Evolutionary conservation across 2,888 invertebrate genomes (phyloP).

Genomic region (Chrysolina haemoptera): DNA sequence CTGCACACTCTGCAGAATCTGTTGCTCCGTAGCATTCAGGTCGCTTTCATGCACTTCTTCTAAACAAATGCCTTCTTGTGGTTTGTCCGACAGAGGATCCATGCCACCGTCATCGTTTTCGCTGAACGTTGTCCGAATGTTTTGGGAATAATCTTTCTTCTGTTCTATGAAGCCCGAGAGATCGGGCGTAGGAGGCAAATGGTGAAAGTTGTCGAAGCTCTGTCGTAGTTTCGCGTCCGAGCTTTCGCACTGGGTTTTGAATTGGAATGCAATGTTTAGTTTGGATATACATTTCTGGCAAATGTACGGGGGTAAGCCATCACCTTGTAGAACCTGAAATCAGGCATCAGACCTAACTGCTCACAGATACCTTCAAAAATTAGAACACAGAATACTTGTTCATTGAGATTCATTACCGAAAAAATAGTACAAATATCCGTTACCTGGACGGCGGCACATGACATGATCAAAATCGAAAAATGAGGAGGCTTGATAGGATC

Average conservation of each 20-base stretch:
- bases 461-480: constrained; percentile 69
- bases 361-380: background rate
- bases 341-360: constrained; percentile 27
- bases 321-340: constrained; percentile 67
- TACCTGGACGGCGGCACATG: constrained; percentile 69
- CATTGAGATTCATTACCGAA: no score
- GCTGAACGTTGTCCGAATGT: constrained; percentile 24
- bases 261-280: constrained; percentile 68
- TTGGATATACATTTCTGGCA: constrained; percentile 68
- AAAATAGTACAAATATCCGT: constrained; percentile 26
- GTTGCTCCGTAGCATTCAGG: constrained; percentile 39
- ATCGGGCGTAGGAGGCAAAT: constrained; percentile 61
- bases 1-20: constrained; percentile 56
- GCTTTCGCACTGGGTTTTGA: constrained; percentile 68
- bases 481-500: constrained; percentile 68
- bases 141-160: constrained; percentile 58
- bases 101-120: constrained; percentile 45
- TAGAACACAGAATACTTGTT: background rate
- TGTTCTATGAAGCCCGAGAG: constrained; percentile 63
- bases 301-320: constrained; percentile 67
- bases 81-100: constrained; percentile 32
- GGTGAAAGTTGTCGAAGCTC: constrained; percentile 63
- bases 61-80: constrained; percentile 29
- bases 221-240: constrained; percentile 67
- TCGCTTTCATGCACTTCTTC: constrained; percentile 30